Evolutionary conservation across 1,140 invertebrate genomes (phyloP).

Genomic region (Pseudomyrmex pallidus): DNA sequence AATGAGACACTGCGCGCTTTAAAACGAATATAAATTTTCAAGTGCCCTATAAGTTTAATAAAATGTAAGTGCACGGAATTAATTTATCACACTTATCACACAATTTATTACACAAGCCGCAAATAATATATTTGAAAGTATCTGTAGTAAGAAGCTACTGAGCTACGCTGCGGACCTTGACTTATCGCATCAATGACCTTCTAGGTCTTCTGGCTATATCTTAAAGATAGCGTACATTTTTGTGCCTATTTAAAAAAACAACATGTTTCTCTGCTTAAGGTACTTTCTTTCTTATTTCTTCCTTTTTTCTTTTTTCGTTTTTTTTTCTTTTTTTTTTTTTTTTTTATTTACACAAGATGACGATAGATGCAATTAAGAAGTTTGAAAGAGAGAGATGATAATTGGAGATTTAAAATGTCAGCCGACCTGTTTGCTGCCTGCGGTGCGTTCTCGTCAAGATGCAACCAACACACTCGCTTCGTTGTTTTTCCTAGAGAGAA

Average conservation of each 20-base stretch:
- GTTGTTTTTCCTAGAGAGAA: conserved; percentile 50
- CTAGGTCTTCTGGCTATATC: background rate
- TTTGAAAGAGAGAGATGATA: background rate
- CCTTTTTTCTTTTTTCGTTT: too few relatives aligned
- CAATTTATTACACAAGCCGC: too few relatives aligned
- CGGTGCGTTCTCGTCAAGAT: conserved; percentile 26
- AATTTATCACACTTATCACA: conserved; percentile 2
- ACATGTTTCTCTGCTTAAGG: too few relatives aligned
- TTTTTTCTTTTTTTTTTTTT: too few relatives aligned
- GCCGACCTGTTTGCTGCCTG: background rate
- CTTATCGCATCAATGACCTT: conserved; percentile 5
- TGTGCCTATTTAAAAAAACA: too few relatives aligned
- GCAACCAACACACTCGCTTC: conserved; percentile 12
- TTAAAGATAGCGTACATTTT: background rate
- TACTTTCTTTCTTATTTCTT: too few relatives aligned
- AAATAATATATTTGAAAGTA: background rate
- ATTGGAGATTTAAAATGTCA: conserved; percentile 28
- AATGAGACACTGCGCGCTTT: background rate
- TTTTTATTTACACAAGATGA: too few relatives aligned
- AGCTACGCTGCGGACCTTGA: conserved; percentile 14
- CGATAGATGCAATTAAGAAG: background rate
- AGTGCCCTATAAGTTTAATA: background rate
- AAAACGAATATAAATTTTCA: conserved; percentile 2
- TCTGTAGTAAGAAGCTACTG: background rate
- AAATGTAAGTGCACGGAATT: conserved; percentile 1